Evolutionary conservation across 1,140 invertebrate species (phyloP).

Genomic region (Oncopeltus fasciatus): DNA sequence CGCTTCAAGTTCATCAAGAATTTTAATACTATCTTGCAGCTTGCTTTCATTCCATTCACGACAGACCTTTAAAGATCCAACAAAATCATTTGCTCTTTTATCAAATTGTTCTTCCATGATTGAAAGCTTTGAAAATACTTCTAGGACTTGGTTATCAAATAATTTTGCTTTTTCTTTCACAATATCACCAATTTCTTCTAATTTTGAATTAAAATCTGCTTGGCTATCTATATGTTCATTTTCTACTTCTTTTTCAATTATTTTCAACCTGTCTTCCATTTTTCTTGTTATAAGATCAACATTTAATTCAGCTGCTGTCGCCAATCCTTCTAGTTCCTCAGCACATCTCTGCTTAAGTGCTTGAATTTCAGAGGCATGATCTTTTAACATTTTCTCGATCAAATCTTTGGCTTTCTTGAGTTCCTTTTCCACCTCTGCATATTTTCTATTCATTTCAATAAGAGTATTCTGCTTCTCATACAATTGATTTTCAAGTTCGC

Average conservation of each 20-base stretch:
- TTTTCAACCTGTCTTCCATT: conserved; percentile 8
- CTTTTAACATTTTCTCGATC: conserved; percentile 3
- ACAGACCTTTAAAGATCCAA: not conserved
- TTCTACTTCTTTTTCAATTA: conserved; percentile 6
- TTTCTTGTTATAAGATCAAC: not conserved
- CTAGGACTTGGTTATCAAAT: not conserved
- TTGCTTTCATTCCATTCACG: not conserved
- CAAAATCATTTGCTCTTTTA: conserved; percentile 2
- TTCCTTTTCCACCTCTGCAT: conserved; percentile 1
- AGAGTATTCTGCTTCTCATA: not conserved
- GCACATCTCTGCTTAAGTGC: not conserved
- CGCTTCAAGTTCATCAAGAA: conserved; percentile 3
- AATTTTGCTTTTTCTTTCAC: conserved; percentile 1
- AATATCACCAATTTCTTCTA: conserved; percentile 1
- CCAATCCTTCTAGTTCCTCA: conserved; percentile 9
- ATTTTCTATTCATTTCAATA: conserved; percentile 13
- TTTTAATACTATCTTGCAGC: conserved; percentile 1
- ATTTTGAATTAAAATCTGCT: conserved; percentile 1
- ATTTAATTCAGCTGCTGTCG: conserved; percentile 3
- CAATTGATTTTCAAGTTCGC: conserved; percentile 11
- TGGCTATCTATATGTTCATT: not conserved
- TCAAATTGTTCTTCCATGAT: conserved; percentile 13
- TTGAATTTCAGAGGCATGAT: conserved; percentile 13
- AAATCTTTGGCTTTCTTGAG: conserved; percentile 12
- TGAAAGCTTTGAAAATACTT: conserved; percentile 4